Evolutionary conservation across 2,888 invertebrate species (phyloP), one percentile per base, ranked within the genome.

Genomic region (Standfussiana lucernea): DNA sequence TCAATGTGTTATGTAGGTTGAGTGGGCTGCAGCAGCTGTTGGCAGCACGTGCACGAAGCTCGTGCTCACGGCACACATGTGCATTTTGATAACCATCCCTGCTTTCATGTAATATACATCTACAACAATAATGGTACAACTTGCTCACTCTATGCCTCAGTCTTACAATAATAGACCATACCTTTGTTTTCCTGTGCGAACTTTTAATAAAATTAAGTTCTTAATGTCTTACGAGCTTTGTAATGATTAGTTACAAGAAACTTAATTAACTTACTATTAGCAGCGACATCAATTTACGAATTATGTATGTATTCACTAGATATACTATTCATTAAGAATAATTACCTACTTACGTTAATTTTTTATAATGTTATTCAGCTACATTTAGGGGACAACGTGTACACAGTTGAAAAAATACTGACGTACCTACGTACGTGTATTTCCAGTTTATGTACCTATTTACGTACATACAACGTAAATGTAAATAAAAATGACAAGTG

Each of bases 1-100:
- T 73, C 68, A n/a, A 61, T 72, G 66, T 75, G 82, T 78, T 68
- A 76, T 61, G 70, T 79, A 61, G 75, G 76, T 73, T 81, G 85
- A 80, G 77, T 62, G 73, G 67, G 50, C 61, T 62, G 73, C 71
- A 83, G 87, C 92, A 92, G 91, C 91, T 92, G 92, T 83, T 80
- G 37, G 65, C 59, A 84, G 91, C 92, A 92, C 92, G 92, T 91
- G 92, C 86, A 79, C 74, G 56, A 64, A 72, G 83, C 89, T 86
- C 84, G 89, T 88, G 89, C 86, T 84, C 66, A 62, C 75, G 68
- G 66, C 32, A 42, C 72, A 89, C 79, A 83, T 89, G 88, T 82
- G 86, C 86, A 82, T 70, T 88, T 80, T 77, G 80, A 82, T 83
- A 83, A 77, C 67, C 80, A 77, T 83, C 79, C 76, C 69, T 69